These are phyloP conservation scores for Loris lydekkerianus DNA, from an alignment of 2,797 vertebrate species.

Conservation along the genomic window DNA sequence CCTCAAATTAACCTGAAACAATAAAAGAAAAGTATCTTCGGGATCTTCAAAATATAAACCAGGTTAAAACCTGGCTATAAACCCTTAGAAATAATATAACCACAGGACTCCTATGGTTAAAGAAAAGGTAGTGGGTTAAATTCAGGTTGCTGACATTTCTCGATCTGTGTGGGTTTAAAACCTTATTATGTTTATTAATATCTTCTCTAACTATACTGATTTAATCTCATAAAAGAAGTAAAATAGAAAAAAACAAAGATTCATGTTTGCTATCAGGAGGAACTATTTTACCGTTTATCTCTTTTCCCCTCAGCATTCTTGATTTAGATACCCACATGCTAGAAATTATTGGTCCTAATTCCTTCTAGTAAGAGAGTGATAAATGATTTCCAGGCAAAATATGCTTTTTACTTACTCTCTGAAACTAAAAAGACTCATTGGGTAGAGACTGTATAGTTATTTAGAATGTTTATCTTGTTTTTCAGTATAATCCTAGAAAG, in stretches of 20 bases:
- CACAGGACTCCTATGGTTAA: neutral
- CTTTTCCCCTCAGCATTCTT: neutral
- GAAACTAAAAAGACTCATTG: neutral
- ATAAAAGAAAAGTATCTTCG: neutral
- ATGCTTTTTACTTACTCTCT: constrained; percentile 24
- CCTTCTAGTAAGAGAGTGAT: constrained; percentile 19
- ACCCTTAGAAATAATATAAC: constrained; percentile 18
- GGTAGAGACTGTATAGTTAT: neutral
- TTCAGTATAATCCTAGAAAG: constrained; percentile 22
- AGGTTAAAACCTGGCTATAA: neutral
- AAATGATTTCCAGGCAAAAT: constrained; percentile 42
- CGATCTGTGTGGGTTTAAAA: constrained; percentile 33
- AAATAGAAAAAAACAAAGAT: neutral
- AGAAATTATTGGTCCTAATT: neutral
- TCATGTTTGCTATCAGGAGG: constrained; percentile 17
- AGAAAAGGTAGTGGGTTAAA: constrained; percentile 13
- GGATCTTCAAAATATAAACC: neutral
- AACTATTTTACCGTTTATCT: neutral
- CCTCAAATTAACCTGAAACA: too few species aligned
- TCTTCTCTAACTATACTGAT: neutral
- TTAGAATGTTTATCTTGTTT: constrained; percentile 16
- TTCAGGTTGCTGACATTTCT: constrained; percentile 47
- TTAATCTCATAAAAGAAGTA: constrained; percentile 45
- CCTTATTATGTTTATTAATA: neutral
- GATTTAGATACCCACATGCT: constrained; percentile 19